Evolutionary conservation across 2,113 vertebrate genomes (phyloP), one percentile per base, ranked within the genome.

Genomic region (Rhineura floridana): DNA sequence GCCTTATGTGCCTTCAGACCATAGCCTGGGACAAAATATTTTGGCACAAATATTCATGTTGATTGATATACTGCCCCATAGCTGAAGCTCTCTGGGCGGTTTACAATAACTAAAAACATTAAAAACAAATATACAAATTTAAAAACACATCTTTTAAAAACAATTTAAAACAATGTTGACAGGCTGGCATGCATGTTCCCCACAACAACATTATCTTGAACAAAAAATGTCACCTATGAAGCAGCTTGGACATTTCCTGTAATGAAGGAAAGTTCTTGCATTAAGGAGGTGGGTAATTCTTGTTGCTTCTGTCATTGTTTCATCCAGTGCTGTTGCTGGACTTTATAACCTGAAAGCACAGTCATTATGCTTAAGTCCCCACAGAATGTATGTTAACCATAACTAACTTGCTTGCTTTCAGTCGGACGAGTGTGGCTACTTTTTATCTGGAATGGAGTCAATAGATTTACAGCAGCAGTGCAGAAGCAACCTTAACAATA

Each of bases 401-500:
- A 48, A 36, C 23, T 69, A 86, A 42, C 23, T 30, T 36, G 48
- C 63, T 59, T 44, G 36, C 50, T 69, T 72, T 73, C 39, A n/a
- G 13, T n/a, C 6, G 25, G 77, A 81, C 10, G 81, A 25, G 10
- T 9, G 6, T 42, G 33, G 10, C 10, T 28, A n/a, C 28, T 9
- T 52, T 23, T 87, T 80, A 6, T 42, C 65, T 80, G 48, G 23
- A 89, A 69, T 50, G 84, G 91, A 77, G 50, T 6, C 0, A 0
- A 21, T 67, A 0, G 6, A 80, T 89, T 77, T 62, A 2, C 9
- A 39, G 62, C 25, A 36, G n/a, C 44, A 52, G 1, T 70, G 50
- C 23, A 39, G 80, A 44, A 44, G 70, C 21, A 87, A 44, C 6
- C 85, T 89, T 83, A 88, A 55, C 42, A n/a, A 39, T 80, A 59